Conservation (phyloP, 2,888 invertebrate genomes). For the Dysmachus trigonus region DNA sequence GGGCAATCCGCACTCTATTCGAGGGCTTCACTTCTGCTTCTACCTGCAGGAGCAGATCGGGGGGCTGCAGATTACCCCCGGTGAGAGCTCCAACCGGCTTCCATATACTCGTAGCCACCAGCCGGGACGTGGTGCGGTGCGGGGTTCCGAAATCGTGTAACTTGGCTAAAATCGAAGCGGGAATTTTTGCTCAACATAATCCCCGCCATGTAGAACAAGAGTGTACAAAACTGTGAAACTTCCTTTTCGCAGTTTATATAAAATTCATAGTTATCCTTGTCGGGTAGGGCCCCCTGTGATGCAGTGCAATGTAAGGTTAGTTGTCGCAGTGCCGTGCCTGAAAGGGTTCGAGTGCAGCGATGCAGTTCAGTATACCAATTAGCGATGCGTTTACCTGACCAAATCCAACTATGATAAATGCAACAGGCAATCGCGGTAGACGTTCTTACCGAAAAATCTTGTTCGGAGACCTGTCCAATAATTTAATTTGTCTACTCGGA, state of each 20-base stretch:
- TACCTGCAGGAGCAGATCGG: not conserved
- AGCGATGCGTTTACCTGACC: not conserved
- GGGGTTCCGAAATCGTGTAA: not conserved
- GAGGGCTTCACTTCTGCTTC: not conserved
- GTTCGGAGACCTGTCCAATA: no score
- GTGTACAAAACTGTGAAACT: not conserved
- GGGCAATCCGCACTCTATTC: not conserved
- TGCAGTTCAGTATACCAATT: not conserved
- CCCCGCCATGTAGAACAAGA: not conserved
- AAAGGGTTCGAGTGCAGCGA: not conserved
- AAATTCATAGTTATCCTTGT: not conserved
- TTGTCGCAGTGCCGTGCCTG: not conserved
- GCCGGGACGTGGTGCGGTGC: not conserved
- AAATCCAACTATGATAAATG: not conserved
- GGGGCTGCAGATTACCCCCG: not conserved
- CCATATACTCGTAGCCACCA: not conserved
- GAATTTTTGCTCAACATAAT: not conserved
- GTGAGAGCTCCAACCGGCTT: not conserved
- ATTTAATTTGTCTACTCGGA: no score
- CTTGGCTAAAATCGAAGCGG: not conserved
- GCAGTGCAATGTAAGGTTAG: not conserved
- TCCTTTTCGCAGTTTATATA: not conserved
- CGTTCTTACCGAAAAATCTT: not conserved
- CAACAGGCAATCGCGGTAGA: not conserved
- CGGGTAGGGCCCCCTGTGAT: not conserved